Conservation (phyloP, 2,797 vertebrate genomes). For the Chelidonichthys spinosus region DNA sequence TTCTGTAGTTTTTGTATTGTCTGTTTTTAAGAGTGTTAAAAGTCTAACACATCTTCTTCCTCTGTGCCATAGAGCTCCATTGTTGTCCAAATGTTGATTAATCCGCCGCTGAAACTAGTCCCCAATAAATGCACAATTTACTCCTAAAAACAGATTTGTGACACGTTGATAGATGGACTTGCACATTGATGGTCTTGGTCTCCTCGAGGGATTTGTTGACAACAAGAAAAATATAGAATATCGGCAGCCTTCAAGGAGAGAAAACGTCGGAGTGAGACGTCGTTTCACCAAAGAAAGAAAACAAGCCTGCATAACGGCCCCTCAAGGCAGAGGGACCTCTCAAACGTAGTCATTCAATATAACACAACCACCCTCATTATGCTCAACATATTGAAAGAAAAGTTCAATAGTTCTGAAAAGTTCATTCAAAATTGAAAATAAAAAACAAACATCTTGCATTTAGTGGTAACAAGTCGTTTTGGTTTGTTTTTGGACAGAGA, state of each 20-base stretch:
- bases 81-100: neutral
- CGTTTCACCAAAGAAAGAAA: neutral
- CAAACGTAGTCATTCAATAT: constrained; percentile 2
- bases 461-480: neutral
- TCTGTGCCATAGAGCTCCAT: neutral
- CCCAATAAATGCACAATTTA: neutral
- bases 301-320: constrained; percentile 14
- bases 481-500: neutral
- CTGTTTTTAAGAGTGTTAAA: neutral
- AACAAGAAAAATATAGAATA: neutral
- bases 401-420: no score
- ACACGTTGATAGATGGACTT: no score
- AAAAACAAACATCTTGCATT: neutral
- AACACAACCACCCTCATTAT: neutral
- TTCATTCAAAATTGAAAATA: constrained; percentile 16
- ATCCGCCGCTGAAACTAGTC: neutral
- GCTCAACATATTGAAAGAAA: constrained; percentile 21
- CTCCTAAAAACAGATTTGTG: neutral
- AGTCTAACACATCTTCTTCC: neutral
- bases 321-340: constrained; percentile 13
- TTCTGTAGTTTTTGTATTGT: neutral
- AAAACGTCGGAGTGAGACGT: neutral
- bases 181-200: neutral
- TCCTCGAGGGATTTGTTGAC: neutral
- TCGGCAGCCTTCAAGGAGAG: constrained; percentile 13